Percentiles rank a stretch among this genome's conserved stretches.
Evolutionary conservation across 1,140 invertebrate genomes (phyloP).

Genomic region (Micrasema minimum): DNA sequence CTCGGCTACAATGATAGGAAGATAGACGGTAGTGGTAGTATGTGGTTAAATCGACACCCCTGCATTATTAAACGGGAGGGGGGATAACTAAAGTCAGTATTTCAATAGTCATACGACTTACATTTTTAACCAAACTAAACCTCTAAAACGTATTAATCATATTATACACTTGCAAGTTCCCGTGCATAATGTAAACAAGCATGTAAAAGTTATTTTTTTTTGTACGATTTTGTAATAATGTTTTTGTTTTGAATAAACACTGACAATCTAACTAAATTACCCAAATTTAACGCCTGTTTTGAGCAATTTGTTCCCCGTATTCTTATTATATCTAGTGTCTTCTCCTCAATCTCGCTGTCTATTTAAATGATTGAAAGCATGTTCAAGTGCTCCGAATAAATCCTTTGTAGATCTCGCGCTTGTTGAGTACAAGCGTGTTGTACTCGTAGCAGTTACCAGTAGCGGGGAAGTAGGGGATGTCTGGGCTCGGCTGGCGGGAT

Average conservation of each 20-base stretch:
- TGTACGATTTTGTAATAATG: too few relatives aligned
- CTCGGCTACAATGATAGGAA: not conserved
- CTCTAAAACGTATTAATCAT: too few relatives aligned
- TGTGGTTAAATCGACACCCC: slow-evolving; percentile 5
- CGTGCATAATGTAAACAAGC: too few relatives aligned
- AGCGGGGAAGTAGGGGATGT: not conserved
- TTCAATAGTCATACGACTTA: not conserved
- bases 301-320: too few relatives aligned
- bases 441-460: not conserved
- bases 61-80: not conserved
- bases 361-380: slow-evolving; percentile 24
- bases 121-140: not conserved
- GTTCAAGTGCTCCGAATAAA: slow-evolving; percentile 15
- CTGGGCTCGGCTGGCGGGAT: not conserved
- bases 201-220: too few relatives aligned
- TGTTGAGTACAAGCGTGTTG: too few relatives aligned
- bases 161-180: too few relatives aligned
- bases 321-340: slow-evolving; percentile 4
- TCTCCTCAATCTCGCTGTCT: slow-evolving; percentile 7
- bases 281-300: too few relatives aligned
- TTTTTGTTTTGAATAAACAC: too few relatives aligned
- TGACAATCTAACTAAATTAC: too few relatives aligned
- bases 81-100: not conserved
- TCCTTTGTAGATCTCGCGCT: slow-evolving; percentile 12
- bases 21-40: not conserved